Evolutionary conservation across 2,888 invertebrate genomes (phyloP).

Genomic region (Catotricha subobsoleta): DNA sequence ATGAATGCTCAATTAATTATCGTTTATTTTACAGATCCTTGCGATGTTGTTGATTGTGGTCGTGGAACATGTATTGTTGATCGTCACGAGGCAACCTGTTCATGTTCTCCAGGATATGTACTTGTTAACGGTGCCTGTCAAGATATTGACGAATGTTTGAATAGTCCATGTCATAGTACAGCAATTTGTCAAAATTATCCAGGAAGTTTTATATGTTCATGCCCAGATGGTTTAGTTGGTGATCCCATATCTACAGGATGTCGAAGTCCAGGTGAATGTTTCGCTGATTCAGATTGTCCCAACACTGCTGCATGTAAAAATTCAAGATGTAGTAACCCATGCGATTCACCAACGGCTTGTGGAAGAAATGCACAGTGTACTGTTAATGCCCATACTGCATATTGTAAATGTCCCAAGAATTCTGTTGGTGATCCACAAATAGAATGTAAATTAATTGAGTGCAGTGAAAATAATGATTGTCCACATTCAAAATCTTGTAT

Average conservation of each 20-base stretch:
- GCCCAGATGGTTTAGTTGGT: slow-evolving; percentile 60
- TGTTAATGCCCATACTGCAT: slow-evolving; percentile 46
- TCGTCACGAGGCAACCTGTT: slow-evolving; percentile 53
- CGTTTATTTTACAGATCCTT: slow-evolving; percentile 47
- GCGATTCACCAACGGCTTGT: slow-evolving; percentile 45
- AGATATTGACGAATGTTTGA: slow-evolving; percentile 64
- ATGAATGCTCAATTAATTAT: no score
- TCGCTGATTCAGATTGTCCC: slow-evolving; percentile 62
- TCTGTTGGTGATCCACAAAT: slow-evolving; percentile 57
- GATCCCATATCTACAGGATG: slow-evolving; percentile 59
- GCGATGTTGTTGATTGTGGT: slow-evolving; percentile 58
- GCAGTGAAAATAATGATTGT: slow-evolving; percentile 62
- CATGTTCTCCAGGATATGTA: slow-evolving; percentile 57
- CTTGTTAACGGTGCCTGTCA: slow-evolving; percentile 47
- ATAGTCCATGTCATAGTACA: slow-evolving; percentile 60
- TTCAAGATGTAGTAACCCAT: slow-evolving; percentile 61
- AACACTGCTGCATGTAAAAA: slow-evolving; percentile 54
- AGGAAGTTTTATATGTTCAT: slow-evolving; percentile 61
- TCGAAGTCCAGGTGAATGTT: slow-evolving; percentile 66
- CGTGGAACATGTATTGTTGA: slow-evolving; percentile 59
- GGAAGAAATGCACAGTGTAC: slow-evolving; percentile 60
- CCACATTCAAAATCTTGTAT: slow-evolving; percentile 51
- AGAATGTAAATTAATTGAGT: slow-evolving; percentile 58
- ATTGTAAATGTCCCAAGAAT: slow-evolving; percentile 56
- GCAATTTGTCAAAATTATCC: slow-evolving; percentile 60